Conservation (phyloP, 2,888 invertebrate genomes). For the Drosophila quasianomalipes region DNA sequence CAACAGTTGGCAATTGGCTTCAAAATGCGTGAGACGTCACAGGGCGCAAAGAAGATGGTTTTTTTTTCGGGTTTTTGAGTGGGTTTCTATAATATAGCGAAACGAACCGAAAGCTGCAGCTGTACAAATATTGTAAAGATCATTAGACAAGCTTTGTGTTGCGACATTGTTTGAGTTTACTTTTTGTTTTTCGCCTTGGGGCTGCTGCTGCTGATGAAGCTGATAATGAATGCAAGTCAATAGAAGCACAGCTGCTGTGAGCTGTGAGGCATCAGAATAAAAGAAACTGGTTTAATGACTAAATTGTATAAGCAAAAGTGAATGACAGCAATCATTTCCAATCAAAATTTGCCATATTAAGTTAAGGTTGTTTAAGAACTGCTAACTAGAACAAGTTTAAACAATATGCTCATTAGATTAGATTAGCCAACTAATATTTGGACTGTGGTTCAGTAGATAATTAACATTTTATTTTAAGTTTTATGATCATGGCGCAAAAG, state of each 20-base stretch:
- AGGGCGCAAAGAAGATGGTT: constrained; percentile 38
- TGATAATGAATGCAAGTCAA: constrained; percentile 27
- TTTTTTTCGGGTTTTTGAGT: constrained; percentile 22
- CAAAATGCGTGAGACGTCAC: constrained; percentile 65
- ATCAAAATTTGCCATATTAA: constrained; percentile 19
- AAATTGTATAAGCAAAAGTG: constrained; percentile 41
- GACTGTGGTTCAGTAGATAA: background rate
- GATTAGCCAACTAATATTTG: background rate
- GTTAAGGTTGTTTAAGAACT: background rate
- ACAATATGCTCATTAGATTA: background rate
- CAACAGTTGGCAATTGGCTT: constrained; percentile 64
- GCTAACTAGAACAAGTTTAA: constrained; percentile 31
- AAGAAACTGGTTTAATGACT: constrained; percentile 44
- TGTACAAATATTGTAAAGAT: constrained; percentile 41
- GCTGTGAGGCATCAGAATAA: constrained; percentile 37
- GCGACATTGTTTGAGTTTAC: constrained; percentile 32
- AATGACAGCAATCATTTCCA: constrained; percentile 25
- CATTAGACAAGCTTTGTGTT: constrained; percentile 51
- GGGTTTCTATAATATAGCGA: constrained; percentile 27
- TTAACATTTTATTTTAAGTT: background rate
- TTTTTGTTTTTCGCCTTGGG: constrained; percentile 31
- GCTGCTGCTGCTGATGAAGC: constrained; percentile 10
- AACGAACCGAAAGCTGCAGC: constrained; percentile 18
- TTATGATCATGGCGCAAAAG: background rate
- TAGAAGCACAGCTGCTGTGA: constrained; percentile 10